Percentiles rank a stretch among this genome's conserved stretches.
Conservation (phyloP, 2,888 invertebrate genomes). For the Nomada lathburiana region DNA sequence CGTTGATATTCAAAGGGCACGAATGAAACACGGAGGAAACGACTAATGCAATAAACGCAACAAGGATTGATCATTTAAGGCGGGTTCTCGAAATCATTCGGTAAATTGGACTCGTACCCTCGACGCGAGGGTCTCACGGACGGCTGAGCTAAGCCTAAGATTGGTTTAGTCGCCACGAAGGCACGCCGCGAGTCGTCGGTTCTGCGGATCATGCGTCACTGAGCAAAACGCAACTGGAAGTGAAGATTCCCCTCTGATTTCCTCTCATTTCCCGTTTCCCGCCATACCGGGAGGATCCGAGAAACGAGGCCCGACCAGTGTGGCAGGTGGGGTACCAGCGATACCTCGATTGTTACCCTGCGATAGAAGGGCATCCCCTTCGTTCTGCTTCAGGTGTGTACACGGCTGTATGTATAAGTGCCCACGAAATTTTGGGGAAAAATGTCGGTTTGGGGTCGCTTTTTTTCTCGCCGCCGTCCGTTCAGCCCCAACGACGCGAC, state of each 20-base stretch:
- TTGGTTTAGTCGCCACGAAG: conserved; percentile 84
- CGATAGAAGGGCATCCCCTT: conserved; percentile 35
- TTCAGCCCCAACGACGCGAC: neutral
- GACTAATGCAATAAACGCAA: conserved; percentile 54
- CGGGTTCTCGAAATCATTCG: conserved; percentile 79
- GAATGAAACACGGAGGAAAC: neutral
- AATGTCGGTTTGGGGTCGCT: conserved; percentile 62
- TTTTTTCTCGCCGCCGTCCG: conserved; percentile 25
- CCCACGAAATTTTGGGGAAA: conserved; percentile 59
- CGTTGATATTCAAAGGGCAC: neutral
- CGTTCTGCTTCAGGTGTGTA: conserved; percentile 50
- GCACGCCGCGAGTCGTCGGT: conserved; percentile 79
- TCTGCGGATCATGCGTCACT: conserved; percentile 82
- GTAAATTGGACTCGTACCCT: conserved; percentile 77
- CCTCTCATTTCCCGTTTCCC: conserved; percentile 57
- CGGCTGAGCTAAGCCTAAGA: conserved; percentile 83
- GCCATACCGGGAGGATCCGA: conserved; percentile 61
- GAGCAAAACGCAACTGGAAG: conserved; percentile 76
- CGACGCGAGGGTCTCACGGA: conserved; percentile 76
- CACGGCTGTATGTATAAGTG: conserved; percentile 65
- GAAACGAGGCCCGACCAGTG: conserved; percentile 70
- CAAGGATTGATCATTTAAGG: conserved; percentile 77
- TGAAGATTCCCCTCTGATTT: conserved; percentile 59
- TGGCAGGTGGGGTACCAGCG: conserved; percentile 80
- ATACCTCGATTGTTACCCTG: conserved; percentile 70